Evolutionary conservation across 2,888 invertebrate genomes (phyloP), one percentile per base, ranked within the genome.

Genomic region (Syrphus vitripennis): DNA sequence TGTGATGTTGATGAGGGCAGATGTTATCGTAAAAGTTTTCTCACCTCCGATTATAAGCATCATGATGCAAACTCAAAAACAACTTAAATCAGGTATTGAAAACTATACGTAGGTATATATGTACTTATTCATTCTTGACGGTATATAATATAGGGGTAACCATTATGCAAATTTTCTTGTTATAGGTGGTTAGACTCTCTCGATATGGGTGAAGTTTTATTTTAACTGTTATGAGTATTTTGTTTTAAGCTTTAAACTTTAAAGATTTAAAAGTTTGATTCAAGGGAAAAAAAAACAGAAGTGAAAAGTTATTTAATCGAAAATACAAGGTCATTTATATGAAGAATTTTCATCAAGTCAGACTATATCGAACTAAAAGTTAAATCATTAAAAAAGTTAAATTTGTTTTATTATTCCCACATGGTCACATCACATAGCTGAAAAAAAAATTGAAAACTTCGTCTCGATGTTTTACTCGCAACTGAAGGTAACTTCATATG

Each of bases 1-100:
- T 59, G 59, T 21, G 59, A 59, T 48, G 42, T 16, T 42, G 48
- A 48, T 59, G 59, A 26, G 26, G 50, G 37, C 34, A 34, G 21
- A 37, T 59, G 37, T 37, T 42, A 63, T 42, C 40, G 16, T 3
- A 42, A 63, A 42, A 63, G 26, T 63, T 42, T 63, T 63, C 63
- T 63, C 63, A 63, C 63, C 63, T 63, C 40, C 12, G 37, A 59
- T 42, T 24, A 63, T 42, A 42, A 42, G 16, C 26, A 63, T n/a
- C 42, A 63, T 40, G 40, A 4, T 61, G 59, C 5, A 26, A 63
- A 63, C 61, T 26, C 24, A n/a, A 61, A n/a, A 61, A 61, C 40
- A 63, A n/a, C 40, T 40, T 63, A 40, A 26, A 63, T 40, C 63
- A 26, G 42, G 26, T 63, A 63, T 63, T 37, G 42, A 42, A 42